phyloP scores from a whole-genome alignment of 2,888 invertebrate species.

The Priocnemis perturbator region DNA sequence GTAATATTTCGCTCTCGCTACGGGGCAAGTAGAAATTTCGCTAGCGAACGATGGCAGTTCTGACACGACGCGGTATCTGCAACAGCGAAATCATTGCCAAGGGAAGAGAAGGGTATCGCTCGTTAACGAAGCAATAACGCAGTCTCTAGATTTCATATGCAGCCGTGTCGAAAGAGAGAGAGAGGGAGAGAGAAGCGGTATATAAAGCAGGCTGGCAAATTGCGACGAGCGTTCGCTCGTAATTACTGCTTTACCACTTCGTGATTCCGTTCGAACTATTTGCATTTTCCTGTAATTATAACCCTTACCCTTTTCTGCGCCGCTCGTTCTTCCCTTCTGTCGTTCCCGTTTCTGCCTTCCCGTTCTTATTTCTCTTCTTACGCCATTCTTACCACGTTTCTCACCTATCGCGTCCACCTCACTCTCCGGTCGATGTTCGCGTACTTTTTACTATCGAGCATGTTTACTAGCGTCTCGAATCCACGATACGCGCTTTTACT shows the following conservation, averaged over 20 bases:
- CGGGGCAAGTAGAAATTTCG: no score
- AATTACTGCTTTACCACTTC: constrained; percentile 45
- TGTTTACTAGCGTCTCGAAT: no score
- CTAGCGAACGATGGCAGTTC: no score
- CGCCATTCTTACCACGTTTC: neutral
- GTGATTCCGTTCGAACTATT: constrained; percentile 44
- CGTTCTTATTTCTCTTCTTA: no score
- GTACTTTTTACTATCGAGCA: no score
- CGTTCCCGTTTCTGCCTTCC: neutral
- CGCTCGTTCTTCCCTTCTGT: constrained; percentile 5
- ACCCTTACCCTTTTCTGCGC: neutral
- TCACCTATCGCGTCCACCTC: neutral
- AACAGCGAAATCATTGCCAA: neutral
- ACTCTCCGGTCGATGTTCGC: no score
- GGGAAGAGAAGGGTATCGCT: constrained; percentile 26
- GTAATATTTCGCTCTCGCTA: no score
- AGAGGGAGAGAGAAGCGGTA: no score
- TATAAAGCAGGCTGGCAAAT: constrained; percentile 18
- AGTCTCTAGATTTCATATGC: constrained; percentile 3
- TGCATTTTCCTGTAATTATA: constrained; percentile 52
- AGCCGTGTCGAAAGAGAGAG: no score
- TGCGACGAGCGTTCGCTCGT: constrained; percentile 24
- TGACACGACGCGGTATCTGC: neutral
- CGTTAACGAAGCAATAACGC: constrained; percentile 35
- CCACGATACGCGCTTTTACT: neutral